Percentiles rank a stretch among this genome's conserved stretches.
Conservation (phyloP, 2,113 vertebrate genomes). For the Channa maculata region DNA sequence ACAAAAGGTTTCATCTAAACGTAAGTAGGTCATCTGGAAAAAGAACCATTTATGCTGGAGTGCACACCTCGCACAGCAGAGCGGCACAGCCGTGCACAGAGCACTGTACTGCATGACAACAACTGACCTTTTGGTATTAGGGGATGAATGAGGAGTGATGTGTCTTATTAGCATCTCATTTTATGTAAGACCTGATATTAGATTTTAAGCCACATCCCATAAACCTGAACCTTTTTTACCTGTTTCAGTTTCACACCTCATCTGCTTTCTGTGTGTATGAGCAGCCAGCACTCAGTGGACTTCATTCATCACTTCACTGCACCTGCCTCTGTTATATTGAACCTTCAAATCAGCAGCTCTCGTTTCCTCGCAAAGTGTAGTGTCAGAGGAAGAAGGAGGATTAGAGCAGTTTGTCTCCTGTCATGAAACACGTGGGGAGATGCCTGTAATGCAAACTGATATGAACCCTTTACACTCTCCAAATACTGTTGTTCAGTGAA, state of each 20-base stretch:
- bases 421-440: not conserved
- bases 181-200: not conserved
- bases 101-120: slow-evolving; percentile 35
- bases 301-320: no score
- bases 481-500: no score
- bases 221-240: slow-evolving; percentile 9
- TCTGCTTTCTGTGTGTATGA: not conserved
- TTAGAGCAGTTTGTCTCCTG: not conserved
- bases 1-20: slow-evolving; percentile 59
- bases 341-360: not conserved
- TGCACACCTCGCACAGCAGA: not conserved
- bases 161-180: slow-evolving; percentile 2
- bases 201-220: slow-evolving; percentile 11
- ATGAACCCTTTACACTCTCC: no score
- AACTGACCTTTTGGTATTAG: slow-evolving; percentile 19
- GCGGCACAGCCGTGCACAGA: slow-evolving; percentile 18
- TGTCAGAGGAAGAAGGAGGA: not conserved
- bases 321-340: no score
- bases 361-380: not conserved
- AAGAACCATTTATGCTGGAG: not conserved
- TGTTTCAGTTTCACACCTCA: not conserved
- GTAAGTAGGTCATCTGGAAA: slow-evolving; percentile 58
- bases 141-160: slow-evolving; percentile 1
- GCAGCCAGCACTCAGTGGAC: not conserved
- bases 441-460: no score